Evolutionary conservation across 2,113 vertebrate genomes (phyloP).

Genomic region (Dipodomys stephensi): DNA sequence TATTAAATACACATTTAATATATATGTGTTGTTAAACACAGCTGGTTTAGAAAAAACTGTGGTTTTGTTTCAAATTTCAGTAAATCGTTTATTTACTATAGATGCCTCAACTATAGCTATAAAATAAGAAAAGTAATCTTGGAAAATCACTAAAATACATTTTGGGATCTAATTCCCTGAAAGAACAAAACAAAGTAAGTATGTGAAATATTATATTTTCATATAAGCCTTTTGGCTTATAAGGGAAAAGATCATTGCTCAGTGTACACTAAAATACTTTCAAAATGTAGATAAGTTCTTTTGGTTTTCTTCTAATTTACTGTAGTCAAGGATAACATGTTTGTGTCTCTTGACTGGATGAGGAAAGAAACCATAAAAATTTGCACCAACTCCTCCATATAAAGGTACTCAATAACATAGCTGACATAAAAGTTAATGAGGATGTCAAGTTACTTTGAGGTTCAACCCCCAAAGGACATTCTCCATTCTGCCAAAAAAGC

Average conservation of each 20-base stretch:
- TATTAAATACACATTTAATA: no score
- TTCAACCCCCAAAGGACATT: constrained; percentile 69
- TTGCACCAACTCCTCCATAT: neutral
- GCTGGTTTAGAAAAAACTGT: neutral
- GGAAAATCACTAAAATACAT: neutral
- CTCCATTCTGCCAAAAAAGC: constrained; percentile 59
- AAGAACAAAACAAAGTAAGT: neutral
- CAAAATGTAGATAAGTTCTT: neutral
- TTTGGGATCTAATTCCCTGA: constrained; percentile 7
- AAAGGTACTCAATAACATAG: constrained; percentile 60
- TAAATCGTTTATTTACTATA: neutral
- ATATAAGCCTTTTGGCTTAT: neutral
- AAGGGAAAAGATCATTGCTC: neutral
- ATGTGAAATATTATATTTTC: neutral
- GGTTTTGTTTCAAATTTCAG: constrained; percentile 11
- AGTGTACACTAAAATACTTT: constrained; percentile 7
- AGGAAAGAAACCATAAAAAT: neutral
- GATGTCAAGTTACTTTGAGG: constrained; percentile 70
- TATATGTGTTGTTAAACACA: neutral
- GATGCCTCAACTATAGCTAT: neutral
- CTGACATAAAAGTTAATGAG: constrained; percentile 78
- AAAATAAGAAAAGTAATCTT: neutral
- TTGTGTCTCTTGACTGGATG: neutral
- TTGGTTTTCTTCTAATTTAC: constrained; percentile 34
- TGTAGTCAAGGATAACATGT: constrained; percentile 3